Conservation (phyloP, 2,888 invertebrate genomes). For the Tenthredo notha region DNA sequence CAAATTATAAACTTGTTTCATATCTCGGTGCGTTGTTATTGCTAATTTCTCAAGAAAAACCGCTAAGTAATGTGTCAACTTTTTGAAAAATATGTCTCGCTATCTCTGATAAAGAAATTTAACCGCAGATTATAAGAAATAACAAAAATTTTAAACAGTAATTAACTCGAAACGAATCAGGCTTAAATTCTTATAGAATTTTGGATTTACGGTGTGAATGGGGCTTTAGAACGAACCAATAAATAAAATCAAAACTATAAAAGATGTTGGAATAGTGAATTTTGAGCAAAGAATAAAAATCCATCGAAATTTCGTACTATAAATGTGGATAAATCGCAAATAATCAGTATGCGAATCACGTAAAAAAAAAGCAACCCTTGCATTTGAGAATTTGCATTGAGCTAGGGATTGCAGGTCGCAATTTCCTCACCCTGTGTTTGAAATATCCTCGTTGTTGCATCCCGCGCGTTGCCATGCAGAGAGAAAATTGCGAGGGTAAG, state of each 20-base stretch:
- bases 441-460: constrained; percentile 48
- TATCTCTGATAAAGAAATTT: neutral
- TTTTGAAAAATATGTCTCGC: neutral
- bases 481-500: constrained; percentile 45
- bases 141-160: no score
- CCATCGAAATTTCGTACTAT: neutral
- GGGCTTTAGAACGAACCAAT: no score
- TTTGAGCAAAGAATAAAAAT: neutral
- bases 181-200: no score
- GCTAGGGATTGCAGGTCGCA: constrained; percentile 21
- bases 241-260: no score
- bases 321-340: neutral
- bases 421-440: neutral
- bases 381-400: constrained; percentile 67
- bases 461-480: constrained; percentile 62
- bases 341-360: constrained; percentile 66
- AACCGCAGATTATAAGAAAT: no score
- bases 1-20: neutral
- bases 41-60: neutral
- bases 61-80: neutral
- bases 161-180: no score
- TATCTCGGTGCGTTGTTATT: neutral
- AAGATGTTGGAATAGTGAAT: no score
- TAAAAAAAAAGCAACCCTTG: constrained; percentile 69
- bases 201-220: no score